Evolutionary conservation across 2,888 invertebrate species (phyloP), one percentile per base, ranked within the genome.

Genomic region (Seira sanloemensis): DNA sequence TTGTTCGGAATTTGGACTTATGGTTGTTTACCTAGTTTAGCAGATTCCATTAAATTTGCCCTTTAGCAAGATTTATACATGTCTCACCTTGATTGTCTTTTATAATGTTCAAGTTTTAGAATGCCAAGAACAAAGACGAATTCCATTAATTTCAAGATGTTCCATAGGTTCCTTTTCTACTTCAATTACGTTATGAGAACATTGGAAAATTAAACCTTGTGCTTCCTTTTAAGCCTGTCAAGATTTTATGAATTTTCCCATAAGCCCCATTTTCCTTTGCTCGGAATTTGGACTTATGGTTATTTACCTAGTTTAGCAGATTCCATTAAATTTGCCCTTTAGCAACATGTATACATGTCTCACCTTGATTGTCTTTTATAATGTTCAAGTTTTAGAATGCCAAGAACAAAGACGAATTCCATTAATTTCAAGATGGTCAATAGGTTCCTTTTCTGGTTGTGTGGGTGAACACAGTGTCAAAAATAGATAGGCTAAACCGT

Each of bases 201-300:
- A n/a, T n/a, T n/a, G n/a, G n/a, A n/a, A n/a, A n/a, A n/a, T n/a
- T n/a, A n/a, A n/a, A 78, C 78, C 78, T 78, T 78, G 78, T 72
- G 78, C 72, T 78, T 78, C 78, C 78, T 72, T 78, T 72, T 65
- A 78, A 50, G 27, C 16, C n/a, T n/a, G n/a, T n/a, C n/a, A n/a
- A n/a, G n/a, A 24, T 37, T 26, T 25, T 27, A 77, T 54, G 68
- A 67, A 19, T 78, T 62, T 78, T 65, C 78, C 71, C 72, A 72
- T 72, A 72, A 72, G 62, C 71, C 72, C 18, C 9, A 18, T 71
- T 69, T 75, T 37, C 19, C 37, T 68, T 68, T 26, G 68, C 25
- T 24, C 12, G 23, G 18, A 23, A 65, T 23, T 19, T 65, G 21
- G n/a, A n/a, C 18, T 2, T 18, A 54, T 54, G 54, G 12, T 1